Conservation (phyloP, 2,797 vertebrate genomes). For the Bovichtus variegatus region DNA sequence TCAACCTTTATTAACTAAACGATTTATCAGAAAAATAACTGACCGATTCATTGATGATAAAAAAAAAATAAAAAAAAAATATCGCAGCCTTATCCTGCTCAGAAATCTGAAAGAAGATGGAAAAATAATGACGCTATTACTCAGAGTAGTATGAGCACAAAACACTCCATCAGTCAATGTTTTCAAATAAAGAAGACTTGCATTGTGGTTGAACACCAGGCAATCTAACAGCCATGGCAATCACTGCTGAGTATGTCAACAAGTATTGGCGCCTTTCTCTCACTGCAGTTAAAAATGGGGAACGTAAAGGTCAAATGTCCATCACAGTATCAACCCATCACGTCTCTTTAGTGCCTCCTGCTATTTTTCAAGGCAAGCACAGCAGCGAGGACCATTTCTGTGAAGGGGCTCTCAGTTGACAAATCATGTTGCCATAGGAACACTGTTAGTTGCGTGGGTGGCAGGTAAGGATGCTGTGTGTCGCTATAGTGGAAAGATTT, state of each 20-base stretch:
- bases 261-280: slow-evolving; percentile 6
- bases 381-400: slow-evolving; percentile 43
- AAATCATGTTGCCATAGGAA: slow-evolving; percentile 82
- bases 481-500: slow-evolving; percentile 59
- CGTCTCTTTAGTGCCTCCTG: slow-evolving; percentile 26
- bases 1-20: not conserved
- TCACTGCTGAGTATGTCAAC: slow-evolving; percentile 45
- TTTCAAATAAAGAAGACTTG: slow-evolving; percentile 6
- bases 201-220: not conserved
- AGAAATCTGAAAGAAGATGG: not conserved
- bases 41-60: not conserved
- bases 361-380: slow-evolving; percentile 37
- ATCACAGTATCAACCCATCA: slow-evolving; percentile 29
- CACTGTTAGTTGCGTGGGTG: slow-evolving; percentile 70
- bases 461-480: slow-evolving; percentile 69
- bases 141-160: not conserved
- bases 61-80: not conserved
- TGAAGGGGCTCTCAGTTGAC: slow-evolving; percentile 64
- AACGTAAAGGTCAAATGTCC: slow-evolving; percentile 45
- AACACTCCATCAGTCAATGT: not conserved
- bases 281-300: slow-evolving; percentile 21
- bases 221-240: slow-evolving; percentile 7
- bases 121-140: not conserved
- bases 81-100: not conserved
- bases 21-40: not conserved